A percentile compares a stretch with the other conserved stretches of the same genome.
Conservation (phyloP, 1,140 invertebrate genomes). For the Drosophila varians region DNA sequence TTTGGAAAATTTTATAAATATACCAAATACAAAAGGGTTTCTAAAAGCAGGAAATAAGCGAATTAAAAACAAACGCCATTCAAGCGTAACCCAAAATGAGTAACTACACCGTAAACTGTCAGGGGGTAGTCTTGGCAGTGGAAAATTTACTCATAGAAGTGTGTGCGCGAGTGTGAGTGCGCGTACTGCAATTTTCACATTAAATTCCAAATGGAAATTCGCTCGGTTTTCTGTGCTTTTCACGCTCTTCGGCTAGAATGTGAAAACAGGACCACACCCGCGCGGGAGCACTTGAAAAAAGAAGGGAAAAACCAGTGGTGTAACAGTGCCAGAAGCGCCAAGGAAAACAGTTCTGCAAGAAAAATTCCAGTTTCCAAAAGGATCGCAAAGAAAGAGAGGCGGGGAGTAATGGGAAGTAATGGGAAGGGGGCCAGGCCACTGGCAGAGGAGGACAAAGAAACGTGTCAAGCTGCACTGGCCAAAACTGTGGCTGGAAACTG, state of each 20-base stretch:
- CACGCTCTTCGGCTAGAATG: constrained; percentile 15
- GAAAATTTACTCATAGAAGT: neutral
- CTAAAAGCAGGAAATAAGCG: too few species aligned
- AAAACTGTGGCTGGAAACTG: constrained; percentile 8
- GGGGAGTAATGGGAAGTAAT: neutral
- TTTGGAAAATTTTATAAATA: constrained; percentile 21
- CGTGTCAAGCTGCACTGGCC: constrained; percentile 6
- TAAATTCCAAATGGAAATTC: constrained; percentile 23
- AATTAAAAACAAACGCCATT: constrained; percentile 23
- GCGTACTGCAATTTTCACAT: neutral
- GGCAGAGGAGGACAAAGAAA: neutral
- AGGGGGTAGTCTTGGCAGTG: constrained; percentile 1
- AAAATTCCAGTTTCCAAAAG: constrained; percentile 30
- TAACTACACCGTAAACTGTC: neutral
- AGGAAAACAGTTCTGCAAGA: constrained; percentile 45
- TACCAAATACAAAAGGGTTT: constrained; percentile 3
- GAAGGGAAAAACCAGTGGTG: constrained; percentile 14
- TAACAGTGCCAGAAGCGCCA: constrained; percentile 29
- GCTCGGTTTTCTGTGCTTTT: constrained; percentile 30
- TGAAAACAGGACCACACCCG: constrained; percentile 67
- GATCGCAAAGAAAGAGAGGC: constrained; percentile 19
- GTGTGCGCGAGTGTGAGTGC: constrained; percentile 8
- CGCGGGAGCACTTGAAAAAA: constrained; percentile 56
- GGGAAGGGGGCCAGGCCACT: constrained; percentile 4
- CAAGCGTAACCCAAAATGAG: constrained; percentile 27